Conservation (phyloP, 2,113 vertebrate genomes). For the Dolichallabes microphthalmus region DNA sequence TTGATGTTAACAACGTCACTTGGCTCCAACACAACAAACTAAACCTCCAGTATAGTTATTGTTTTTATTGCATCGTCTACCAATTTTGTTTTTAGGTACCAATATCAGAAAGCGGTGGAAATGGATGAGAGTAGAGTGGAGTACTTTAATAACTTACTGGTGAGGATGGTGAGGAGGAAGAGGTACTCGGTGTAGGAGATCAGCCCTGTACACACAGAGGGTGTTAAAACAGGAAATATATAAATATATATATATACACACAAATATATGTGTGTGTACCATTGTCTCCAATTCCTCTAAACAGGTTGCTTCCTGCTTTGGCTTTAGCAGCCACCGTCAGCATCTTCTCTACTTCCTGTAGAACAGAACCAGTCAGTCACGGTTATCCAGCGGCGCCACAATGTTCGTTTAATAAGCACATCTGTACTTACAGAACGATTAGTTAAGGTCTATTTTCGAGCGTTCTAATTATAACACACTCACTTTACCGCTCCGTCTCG, state of each 20-base stretch:
- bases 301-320: conserved; percentile 77
- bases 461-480: neutral
- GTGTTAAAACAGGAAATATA: neutral
- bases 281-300: conserved; percentile 88
- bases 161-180: conserved; percentile 94
- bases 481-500: neutral
- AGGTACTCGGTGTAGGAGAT: conserved; percentile 97
- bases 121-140: neutral
- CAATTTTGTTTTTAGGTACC: too few relatives aligned
- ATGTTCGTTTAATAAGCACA: neutral
- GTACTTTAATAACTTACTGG: conserved; percentile 79
- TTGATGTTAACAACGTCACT: neutral
- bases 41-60: neutral
- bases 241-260: neutral
- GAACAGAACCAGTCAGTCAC: conserved; percentile 11
- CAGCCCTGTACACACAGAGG: conserved; percentile 76
- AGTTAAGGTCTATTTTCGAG: neutral
- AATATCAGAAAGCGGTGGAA: neutral
- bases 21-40: neutral
- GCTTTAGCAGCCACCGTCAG: conserved; percentile 72
- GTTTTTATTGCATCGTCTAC: neutral
- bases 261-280: conserved; percentile 65
- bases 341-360: conserved; percentile 80
- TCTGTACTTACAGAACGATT: neutral
- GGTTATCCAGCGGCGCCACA: neutral